Evolutionary conservation across 1,140 invertebrate genomes (phyloP).

Genomic region (Anoplolepis gracilipes): DNA sequence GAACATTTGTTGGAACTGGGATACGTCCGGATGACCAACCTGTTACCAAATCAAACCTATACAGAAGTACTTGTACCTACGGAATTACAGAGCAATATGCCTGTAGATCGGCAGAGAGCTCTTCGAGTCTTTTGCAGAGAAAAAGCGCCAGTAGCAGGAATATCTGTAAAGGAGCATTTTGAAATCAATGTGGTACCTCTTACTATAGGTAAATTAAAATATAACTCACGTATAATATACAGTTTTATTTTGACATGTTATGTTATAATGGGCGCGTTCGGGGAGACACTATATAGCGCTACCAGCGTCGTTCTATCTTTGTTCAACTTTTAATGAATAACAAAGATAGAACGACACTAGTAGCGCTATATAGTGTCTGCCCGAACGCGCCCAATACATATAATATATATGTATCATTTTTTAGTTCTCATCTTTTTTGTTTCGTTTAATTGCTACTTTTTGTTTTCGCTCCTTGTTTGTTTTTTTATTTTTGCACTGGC

Average conservation of each 20-base stretch:
- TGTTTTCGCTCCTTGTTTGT: too few relatives aligned
- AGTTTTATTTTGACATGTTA: neutral
- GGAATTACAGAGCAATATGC: slow-evolving; percentile 95
- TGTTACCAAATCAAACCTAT: slow-evolving; percentile 97
- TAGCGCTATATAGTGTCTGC: too few relatives aligned
- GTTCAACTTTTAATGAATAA: too few relatives aligned
- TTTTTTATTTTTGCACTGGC: too few relatives aligned
- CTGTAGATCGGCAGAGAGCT: slow-evolving; percentile 93
- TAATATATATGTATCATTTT: neutral
- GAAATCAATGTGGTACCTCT: slow-evolving; percentile 98
- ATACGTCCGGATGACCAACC: slow-evolving; percentile 97
- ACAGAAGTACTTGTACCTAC: slow-evolving; percentile 96
- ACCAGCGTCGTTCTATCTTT: too few relatives aligned
- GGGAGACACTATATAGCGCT: too few relatives aligned
- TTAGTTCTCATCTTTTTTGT: neutral
- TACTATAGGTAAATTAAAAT: slow-evolving; percentile 90
- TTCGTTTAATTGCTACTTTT: too few relatives aligned
- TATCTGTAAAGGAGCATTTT: slow-evolving; percentile 99
- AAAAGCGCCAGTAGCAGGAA: slow-evolving; percentile 97
- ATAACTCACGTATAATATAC: neutral
- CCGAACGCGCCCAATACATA: too few relatives aligned
- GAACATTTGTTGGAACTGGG: slow-evolving; percentile 99
- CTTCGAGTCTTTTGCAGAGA: slow-evolving; percentile 95
- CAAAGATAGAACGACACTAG: too few relatives aligned
- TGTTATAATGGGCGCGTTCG: too few relatives aligned